Base-by-base conservation (phyloP, 64 coral and sea anemone species). In the Stylophora pistillata region DNA sequence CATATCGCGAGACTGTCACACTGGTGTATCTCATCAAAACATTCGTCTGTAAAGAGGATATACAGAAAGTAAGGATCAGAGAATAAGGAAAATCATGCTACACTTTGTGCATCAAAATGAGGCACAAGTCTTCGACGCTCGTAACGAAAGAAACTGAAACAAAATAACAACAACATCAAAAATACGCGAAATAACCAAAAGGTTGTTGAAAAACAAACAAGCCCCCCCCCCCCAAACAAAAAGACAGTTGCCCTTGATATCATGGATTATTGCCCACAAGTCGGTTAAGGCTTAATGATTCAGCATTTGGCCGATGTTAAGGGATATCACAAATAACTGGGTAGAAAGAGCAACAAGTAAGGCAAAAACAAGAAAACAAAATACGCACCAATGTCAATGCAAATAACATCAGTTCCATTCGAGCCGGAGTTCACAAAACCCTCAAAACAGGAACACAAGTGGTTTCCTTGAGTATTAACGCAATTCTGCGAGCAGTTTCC, bases 401-500 rank as follows among this genome's bases (percentile, higher is more conserved):
- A 96, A 37, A 96, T 82, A 14, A 87, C 86, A 34, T 96, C 95
- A 1, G 87, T 73, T 11, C 87, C 91, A 87, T 96, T 90, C 26
- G 59, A 73, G 30, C 95, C 95, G 1, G 80, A 52, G 59, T 85
- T 90, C 21, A 85, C 31, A 53, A 74, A 96, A 2, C 95, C 95
- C 15, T 96, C 91, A 76, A 85, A 84, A 87, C 95, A 96, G 4
- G 61, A 64, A 28, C 95, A 96, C 0, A 30, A 77, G 60, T 81
- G 89, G 21, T 73, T 79, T 11, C 95, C 95, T 76, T 81, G 95
- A 18, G 71, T 86, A 41, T 96, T 96, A 0, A 93, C 31, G 32
- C 95, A 96, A 56, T 90, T 87, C 29, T 96, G 95, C 54, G 75
- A 86, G 55, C 95, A 96, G 32, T 88, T 71, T 4, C 95, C 95